A percentile compares a stretch with the other conserved stretches of the same genome.
phyloP scores from a whole-genome alignment of 2,797 vertebrate species.

The Microctenopoma stevenorrisi region DNA sequence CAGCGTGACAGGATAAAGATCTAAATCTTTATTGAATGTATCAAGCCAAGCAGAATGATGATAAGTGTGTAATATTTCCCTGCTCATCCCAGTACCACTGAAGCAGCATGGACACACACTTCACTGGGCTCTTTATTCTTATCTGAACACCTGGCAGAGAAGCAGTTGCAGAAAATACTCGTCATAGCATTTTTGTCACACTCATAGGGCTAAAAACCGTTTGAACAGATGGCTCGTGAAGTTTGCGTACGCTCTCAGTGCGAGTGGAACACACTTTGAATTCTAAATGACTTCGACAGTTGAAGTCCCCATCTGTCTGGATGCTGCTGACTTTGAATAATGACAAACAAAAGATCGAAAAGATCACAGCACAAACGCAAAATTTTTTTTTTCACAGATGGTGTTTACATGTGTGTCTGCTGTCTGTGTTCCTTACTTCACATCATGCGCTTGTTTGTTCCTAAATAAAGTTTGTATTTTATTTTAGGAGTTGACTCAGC shows the following conservation, averaged over 20 bases:
- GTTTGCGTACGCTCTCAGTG: slow-evolving; percentile 27
- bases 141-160: slow-evolving; percentile 57
- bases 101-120: slow-evolving; percentile 6
- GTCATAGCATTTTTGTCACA: slow-evolving; percentile 26
- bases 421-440: slow-evolving; percentile 11
- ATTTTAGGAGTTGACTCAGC: slow-evolving; percentile 87
- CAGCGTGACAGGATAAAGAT: background rate
- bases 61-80: slow-evolving; percentile 6
- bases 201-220: slow-evolving; percentile 44
- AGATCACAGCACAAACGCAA: background rate
- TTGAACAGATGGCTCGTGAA: slow-evolving; percentile 69
- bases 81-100: background rate
- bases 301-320: slow-evolving; percentile 30
- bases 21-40: slow-evolving; percentile 19
- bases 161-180: slow-evolving; percentile 33
- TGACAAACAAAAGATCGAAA: background rate
- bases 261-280: slow-evolving; percentile 36
- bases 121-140: slow-evolving; percentile 32
- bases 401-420: slow-evolving; percentile 13
- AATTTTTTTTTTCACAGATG: slow-evolving; percentile 8
- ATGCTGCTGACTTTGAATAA: slow-evolving; percentile 43
- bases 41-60: slow-evolving; percentile 1
- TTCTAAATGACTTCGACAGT: slow-evolving; percentile 50
- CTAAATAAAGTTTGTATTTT: slow-evolving; percentile 78
- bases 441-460: slow-evolving; percentile 42